Conservation (phyloP, 2,797 vertebrate species). For the Craterocephalus amniculus region DNA sequence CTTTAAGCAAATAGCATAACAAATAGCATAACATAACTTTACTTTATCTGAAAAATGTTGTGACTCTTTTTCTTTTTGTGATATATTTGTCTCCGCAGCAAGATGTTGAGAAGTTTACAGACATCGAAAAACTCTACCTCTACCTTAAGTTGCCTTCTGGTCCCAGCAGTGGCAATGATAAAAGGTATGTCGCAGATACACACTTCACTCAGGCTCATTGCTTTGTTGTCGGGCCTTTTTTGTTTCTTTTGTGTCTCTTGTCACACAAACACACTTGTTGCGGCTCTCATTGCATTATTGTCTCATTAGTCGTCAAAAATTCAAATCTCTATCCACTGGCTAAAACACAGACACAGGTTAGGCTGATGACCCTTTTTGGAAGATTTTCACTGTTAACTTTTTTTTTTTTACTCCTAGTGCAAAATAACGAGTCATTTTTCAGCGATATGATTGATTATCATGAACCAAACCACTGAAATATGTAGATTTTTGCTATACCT, state of each 20-base stretch:
- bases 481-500: slow-evolving; percentile 78
- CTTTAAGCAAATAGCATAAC: too few relatives aligned
- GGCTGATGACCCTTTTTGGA: slow-evolving; percentile 16
- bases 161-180: slow-evolving; percentile 96
- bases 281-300: slow-evolving; percentile 58
- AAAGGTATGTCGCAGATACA: slow-evolving; percentile 86
- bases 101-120: slow-evolving; percentile 99
- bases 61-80: slow-evolving; percentile 2
- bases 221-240: slow-evolving; percentile 31
- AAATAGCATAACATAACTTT: too few relatives aligned
- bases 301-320: slow-evolving; percentile 64
- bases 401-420: not conserved
- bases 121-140: slow-evolving; percentile 99
- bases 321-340: slow-evolving; percentile 39
- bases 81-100: slow-evolving; percentile 82
- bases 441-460: slow-evolving; percentile 60
- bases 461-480: slow-evolving; percentile 62
- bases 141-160: slow-evolving; percentile 99
- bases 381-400: not conserved
- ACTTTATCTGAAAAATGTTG: not conserved
- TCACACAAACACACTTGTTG: slow-evolving; percentile 32
- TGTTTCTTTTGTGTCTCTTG: slow-evolving; percentile 1
- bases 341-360: slow-evolving; percentile 40
- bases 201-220: slow-evolving; percentile 27
- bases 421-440: slow-evolving; percentile 40